A percentile compares a stretch with the other conserved stretches of the same genome.
phyloP scores from a whole-genome alignment of 2,888 invertebrate species.

The Esperia sulphurella region DNA sequence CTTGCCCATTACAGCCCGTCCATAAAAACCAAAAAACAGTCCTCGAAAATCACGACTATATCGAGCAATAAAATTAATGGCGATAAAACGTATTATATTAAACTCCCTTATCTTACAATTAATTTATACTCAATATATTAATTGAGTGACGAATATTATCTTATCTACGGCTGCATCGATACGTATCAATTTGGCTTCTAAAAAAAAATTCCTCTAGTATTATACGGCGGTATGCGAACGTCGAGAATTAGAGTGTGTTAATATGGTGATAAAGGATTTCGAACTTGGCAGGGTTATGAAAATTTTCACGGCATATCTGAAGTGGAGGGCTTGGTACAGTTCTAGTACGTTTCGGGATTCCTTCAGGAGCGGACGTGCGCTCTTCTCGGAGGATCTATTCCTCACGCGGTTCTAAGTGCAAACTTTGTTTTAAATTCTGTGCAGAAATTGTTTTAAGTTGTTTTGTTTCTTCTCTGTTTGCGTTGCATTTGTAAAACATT shows the following conservation, averaged over 20 bases:
- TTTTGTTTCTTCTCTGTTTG: not conserved
- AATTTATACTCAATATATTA: conserved; percentile 34
- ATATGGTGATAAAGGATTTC: not conserved
- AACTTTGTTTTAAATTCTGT: not conserved
- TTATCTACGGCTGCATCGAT: conserved; percentile 30
- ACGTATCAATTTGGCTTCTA: conserved; percentile 8
- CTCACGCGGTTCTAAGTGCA: not conserved
- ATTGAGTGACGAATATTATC: conserved; percentile 27
- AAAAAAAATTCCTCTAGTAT: not conserved
- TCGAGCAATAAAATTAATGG: conserved; percentile 11
- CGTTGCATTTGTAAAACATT: too few relatives aligned
- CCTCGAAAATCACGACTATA: conserved; percentile 1
- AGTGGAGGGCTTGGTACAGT: not conserved
- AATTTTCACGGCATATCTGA: not conserved
- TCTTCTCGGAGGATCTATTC: not conserved
- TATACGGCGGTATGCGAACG: not conserved
- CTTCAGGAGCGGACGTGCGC: conserved; percentile 9
- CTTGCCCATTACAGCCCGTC: not conserved
- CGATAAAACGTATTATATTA: conserved; percentile 51
- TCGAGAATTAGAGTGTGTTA: not conserved
- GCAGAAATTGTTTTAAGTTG: not conserved
- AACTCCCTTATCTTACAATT: conserved; percentile 50
- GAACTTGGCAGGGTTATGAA: conserved; percentile 3
- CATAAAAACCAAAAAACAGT: not conserved
- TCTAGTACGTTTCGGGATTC: conserved; percentile 7